Evolutionary conservation across 2,113 vertebrate species (phyloP).

Genomic region (Odocoileus virginianus): DNA sequence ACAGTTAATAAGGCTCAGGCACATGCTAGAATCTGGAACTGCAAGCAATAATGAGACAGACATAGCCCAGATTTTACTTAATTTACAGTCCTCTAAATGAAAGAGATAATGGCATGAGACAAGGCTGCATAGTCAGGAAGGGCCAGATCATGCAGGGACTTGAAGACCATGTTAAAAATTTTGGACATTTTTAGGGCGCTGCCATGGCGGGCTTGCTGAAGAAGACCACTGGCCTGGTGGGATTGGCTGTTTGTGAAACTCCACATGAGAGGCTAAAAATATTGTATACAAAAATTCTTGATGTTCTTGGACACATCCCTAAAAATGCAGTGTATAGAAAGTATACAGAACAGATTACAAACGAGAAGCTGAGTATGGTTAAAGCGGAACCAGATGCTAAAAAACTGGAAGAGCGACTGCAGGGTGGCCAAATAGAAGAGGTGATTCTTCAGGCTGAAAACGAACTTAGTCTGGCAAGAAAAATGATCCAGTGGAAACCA

Average conservation of each 20-base stretch:
- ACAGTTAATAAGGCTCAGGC: background rate
- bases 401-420: too few species aligned
- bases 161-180: background rate
- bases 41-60: background rate
- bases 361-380: conserved; percentile 83
- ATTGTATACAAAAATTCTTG: conserved; percentile 92
- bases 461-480: conserved; percentile 91
- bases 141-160: background rate
- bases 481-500: conserved; percentile 94
- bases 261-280: conserved; percentile 85
- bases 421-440: too few species aligned
- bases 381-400: conserved; percentile 75
- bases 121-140: background rate
- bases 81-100: background rate
- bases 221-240: too few species aligned
- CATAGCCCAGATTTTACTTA: background rate
- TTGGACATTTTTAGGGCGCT: too few species aligned
- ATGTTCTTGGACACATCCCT: conserved; percentile 86
- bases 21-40: background rate
- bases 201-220: too few species aligned
- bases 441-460: conserved; percentile 86
- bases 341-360: conserved; percentile 92
- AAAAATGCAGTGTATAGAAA: conserved; percentile 92
- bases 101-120: background rate
- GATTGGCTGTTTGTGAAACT: too few species aligned